These are phyloP conservation scores for Drosophila neotestacea DNA, from an alignment of 2,888 invertebrate species.

Conservation along the genomic window DNA sequence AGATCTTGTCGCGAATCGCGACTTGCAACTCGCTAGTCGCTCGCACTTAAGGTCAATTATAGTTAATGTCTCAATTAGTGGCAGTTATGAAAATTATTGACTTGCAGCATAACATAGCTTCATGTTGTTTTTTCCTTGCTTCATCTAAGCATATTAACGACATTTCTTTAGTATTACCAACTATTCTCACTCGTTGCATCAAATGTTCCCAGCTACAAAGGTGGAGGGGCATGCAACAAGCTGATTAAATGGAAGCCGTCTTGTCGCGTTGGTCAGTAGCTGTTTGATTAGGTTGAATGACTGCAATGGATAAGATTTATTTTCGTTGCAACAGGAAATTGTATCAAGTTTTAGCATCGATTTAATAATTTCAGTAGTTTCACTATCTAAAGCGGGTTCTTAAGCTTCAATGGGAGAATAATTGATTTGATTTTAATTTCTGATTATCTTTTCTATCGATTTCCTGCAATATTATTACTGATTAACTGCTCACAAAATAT, in stretches of 20 bases:
- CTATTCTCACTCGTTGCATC: slow-evolving; percentile 34
- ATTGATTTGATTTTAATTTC: not conserved
- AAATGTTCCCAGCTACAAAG: slow-evolving; percentile 25
- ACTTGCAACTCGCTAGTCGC: slow-evolving; percentile 25
- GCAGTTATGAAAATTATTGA: slow-evolving; percentile 80
- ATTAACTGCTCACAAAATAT: not conserved
- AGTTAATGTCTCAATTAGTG: slow-evolving; percentile 77
- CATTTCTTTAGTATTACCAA: slow-evolving; percentile 35
- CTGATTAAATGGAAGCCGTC: slow-evolving; percentile 27
- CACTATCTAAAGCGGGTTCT: slow-evolving; percentile 1
- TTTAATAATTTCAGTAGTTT: not conserved
- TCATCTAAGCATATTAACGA: slow-evolving; percentile 3
- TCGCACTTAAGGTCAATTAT: slow-evolving; percentile 74
- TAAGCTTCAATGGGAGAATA: not conserved
- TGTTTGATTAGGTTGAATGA: slow-evolving; percentile 44
- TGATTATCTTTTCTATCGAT: not conserved
- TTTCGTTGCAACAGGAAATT: slow-evolving; percentile 32
- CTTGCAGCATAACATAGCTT: slow-evolving; percentile 36
- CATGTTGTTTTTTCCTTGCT: slow-evolving; percentile 1
- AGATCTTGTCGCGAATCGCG: slow-evolving; percentile 22
- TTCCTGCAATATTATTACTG: not conserved
- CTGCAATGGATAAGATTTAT: slow-evolving; percentile 30
- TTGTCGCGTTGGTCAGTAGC: slow-evolving; percentile 18
- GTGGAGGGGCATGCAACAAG: slow-evolving; percentile 7
- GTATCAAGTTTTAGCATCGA: not conserved